These are phyloP conservation scores for Chelmon rostratus DNA, from an alignment of 2,797 vertebrate species.

Conservation along the genomic window DNA sequence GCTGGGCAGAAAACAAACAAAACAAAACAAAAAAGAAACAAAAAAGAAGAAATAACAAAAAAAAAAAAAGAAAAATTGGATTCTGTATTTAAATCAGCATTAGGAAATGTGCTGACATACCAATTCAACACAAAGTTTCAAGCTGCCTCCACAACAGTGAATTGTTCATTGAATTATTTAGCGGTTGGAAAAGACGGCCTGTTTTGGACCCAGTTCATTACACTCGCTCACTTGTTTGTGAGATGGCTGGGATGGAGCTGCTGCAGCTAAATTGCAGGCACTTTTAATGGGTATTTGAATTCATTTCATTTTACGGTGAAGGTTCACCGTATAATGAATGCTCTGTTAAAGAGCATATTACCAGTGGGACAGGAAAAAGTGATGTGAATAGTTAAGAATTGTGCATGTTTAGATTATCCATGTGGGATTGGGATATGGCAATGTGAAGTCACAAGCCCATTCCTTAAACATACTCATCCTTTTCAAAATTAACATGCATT, in stretches of 20 bases:
- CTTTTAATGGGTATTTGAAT: conserved; percentile 26
- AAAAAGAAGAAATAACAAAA: neutral
- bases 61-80: neutral
- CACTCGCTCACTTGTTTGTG: conserved; percentile 8
- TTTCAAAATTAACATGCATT: conserved; percentile 25
- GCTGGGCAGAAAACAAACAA: neutral
- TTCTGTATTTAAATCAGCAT: conserved; percentile 1
- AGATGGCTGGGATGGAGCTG: conserved; percentile 1
- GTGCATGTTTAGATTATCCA: neutral
- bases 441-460: neutral
- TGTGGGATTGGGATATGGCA: neutral
- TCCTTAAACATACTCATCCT: conserved; percentile 1
- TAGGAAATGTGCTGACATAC: conserved; percentile 14
- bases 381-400: neutral
- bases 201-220: conserved; percentile 36
- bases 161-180: conserved; percentile 29
- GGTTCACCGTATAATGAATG: too few relatives aligned
- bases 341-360: conserved; percentile 17
- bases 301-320: conserved; percentile 14
- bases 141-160: conserved; percentile 10
- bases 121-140: conserved; percentile 20
- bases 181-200: conserved; percentile 20
- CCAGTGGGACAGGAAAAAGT: neutral
- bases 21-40: neutral
- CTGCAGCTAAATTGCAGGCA: conserved; percentile 15